These are phyloP conservation scores for Parazoanthus darwini DNA, from an alignment of 92 coral and sea anemone species.

Conservation along the genomic window DNA sequence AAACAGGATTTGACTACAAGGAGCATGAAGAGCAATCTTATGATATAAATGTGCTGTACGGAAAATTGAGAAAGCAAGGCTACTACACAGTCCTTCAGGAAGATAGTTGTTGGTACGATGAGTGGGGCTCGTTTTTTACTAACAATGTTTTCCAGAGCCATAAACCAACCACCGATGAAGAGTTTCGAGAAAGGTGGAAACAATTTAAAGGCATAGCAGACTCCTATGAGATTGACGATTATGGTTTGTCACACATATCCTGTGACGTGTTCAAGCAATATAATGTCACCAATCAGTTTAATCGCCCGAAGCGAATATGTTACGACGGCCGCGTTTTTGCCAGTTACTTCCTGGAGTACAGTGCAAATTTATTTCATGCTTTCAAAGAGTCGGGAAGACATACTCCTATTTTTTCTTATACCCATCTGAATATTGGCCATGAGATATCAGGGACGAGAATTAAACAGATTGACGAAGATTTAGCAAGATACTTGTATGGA, in stretches of 20 bases:
- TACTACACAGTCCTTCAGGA: conserved; percentile 89
- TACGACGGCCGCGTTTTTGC: conserved; percentile 76
- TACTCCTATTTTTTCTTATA: conserved; percentile 80
- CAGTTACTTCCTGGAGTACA: conserved; percentile 74
- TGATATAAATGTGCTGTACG: conserved; percentile 64
- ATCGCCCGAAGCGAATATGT: conserved; percentile 76
- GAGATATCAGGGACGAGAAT: conserved; percentile 85
- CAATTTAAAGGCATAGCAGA: conserved; percentile 52
- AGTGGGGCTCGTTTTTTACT: conserved; percentile 84
- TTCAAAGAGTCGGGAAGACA: conserved; percentile 55
- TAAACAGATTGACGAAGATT: conserved; percentile 71
- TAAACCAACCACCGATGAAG: conserved; percentile 50
- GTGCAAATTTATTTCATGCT: conserved; percentile 59
- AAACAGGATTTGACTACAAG: conserved; percentile 68
- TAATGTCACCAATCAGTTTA: conserved; percentile 73
- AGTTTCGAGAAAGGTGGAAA: conserved; percentile 66
- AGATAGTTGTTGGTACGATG: conserved; percentile 95
- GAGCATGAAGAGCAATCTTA: conserved; percentile 69
- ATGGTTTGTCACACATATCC: conserved; percentile 77
- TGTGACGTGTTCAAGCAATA: conserved; percentile 80
- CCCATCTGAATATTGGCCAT: conserved; percentile 82
- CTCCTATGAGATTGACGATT: conserved; percentile 69
- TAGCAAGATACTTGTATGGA: conserved; percentile 64
- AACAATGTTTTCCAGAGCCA: conserved; percentile 73
- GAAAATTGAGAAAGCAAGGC: conserved; percentile 66